Conservation (phyloP, 2,797 vertebrate genomes). For the Peromyscus attwateri region DNA sequence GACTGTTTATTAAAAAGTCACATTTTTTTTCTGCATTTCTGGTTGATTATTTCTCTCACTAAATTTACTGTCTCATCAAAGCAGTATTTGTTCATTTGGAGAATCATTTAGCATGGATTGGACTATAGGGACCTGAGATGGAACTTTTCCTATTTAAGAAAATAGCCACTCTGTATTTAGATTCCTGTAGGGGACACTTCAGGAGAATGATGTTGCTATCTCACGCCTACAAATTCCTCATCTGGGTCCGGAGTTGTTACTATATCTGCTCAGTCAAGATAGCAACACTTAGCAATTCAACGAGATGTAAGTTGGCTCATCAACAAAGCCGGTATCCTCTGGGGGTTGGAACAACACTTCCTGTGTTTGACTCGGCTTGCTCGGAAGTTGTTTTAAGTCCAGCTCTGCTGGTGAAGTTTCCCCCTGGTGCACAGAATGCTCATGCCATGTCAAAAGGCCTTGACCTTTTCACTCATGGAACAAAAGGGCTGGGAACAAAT, state of each 20-base stretch:
- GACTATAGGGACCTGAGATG: conserved; percentile 78
- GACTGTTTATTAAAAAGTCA: conserved; percentile 67
- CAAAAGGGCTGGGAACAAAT: conserved; percentile 86
- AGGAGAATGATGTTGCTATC: conserved; percentile 70
- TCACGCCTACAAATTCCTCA: conserved; percentile 58
- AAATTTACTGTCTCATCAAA: conserved; percentile 81
- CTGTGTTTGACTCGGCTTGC: conserved; percentile 73
- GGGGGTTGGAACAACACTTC: conserved; percentile 66
- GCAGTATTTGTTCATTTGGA: conserved; percentile 82
- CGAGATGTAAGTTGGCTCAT: conserved; percentile 78
- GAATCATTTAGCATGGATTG: conserved; percentile 81
- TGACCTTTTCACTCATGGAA: conserved; percentile 86
- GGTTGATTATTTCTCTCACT: conserved; percentile 79
- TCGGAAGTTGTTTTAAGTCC: conserved; percentile 77
- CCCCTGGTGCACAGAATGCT: conserved; percentile 84
- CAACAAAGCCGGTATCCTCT: conserved; percentile 71
- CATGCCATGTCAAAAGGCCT: conserved; percentile 87
- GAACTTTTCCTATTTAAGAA: conserved; percentile 85
- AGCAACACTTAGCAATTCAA: conserved; percentile 77
- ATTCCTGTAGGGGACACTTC: conserved; percentile 79
- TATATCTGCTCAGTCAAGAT: conserved; percentile 70
- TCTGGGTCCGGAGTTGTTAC: conserved; percentile 73
- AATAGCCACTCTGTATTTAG: conserved; percentile 84
- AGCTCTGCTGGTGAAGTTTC: conserved; percentile 1
- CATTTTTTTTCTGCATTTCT: conserved; percentile 73